These are phyloP conservation scores for Ormyrus nitidulus DNA, from an alignment of 2,888 invertebrate genomes.

Conservation along the genomic window DNA sequence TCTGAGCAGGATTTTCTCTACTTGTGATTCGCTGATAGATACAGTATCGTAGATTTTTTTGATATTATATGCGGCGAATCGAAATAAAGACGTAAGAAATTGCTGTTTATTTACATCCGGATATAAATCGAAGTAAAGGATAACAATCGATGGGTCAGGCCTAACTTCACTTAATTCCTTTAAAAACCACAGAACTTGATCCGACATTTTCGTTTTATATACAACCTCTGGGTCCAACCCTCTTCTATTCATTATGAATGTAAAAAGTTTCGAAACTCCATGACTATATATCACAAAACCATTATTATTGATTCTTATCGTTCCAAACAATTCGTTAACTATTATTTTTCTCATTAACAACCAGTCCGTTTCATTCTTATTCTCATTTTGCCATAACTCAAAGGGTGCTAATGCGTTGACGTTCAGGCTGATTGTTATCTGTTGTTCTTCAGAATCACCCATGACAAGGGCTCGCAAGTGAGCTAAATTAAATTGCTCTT, in stretches of 20 bases:
- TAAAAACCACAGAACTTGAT: slow-evolving; percentile 67
- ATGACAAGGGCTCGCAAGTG: slow-evolving; percentile 62
- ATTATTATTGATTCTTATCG: slow-evolving; percentile 53
- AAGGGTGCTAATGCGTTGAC: slow-evolving; percentile 19
- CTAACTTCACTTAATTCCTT: slow-evolving; percentile 64
- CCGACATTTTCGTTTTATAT: slow-evolving; percentile 52
- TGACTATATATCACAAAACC: slow-evolving; percentile 62
- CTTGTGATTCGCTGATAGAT: too few species aligned
- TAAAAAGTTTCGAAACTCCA: slow-evolving; percentile 61
- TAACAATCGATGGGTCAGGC: slow-evolving; percentile 60
- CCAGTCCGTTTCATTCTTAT: slow-evolving; percentile 66
- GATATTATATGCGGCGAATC: slow-evolving; percentile 28
- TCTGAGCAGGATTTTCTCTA: too few species aligned
- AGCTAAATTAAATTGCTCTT: slow-evolving; percentile 53
- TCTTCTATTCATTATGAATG: slow-evolving; percentile 62
- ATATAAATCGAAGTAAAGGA: slow-evolving; percentile 49
- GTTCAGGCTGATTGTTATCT: slow-evolving; percentile 53
- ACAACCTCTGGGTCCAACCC: slow-evolving; percentile 53
- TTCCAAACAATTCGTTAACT: slow-evolving; percentile 65
- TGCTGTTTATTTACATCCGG: slow-evolving; percentile 46
- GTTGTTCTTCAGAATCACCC: slow-evolving; percentile 58
- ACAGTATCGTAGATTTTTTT: slow-evolving; percentile 3
- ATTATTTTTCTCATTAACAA: slow-evolving; percentile 65
- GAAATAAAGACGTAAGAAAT: slow-evolving; percentile 48
- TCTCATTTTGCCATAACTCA: slow-evolving; percentile 31